These are phyloP conservation scores for Hydrophis major DNA, from an alignment of 2,797 vertebrate species.

Conservation along the genomic window DNA sequence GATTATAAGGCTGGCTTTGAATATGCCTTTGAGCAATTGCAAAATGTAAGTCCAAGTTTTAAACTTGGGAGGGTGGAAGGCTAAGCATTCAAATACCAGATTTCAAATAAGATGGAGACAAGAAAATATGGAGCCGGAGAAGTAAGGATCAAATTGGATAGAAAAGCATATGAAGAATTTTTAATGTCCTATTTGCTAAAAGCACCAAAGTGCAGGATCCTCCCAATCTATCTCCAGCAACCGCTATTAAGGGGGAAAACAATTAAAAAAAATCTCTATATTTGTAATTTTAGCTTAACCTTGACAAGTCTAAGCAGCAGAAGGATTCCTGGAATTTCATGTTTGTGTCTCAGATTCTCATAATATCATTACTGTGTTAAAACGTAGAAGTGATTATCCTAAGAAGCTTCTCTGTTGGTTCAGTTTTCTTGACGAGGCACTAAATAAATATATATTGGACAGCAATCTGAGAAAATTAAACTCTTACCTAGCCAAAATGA, in stretches of 20 bases:
- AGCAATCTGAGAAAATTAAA: neutral
- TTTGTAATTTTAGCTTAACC: neutral
- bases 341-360: neutral
- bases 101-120: neutral
- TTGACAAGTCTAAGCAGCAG: neutral
- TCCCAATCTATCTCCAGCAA: neutral
- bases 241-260: neutral
- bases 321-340: neutral
- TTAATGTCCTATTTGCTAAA: neutral
- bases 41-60: conserved; percentile 82
- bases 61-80: neutral
- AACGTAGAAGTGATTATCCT: neutral
- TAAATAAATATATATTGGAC: neutral
- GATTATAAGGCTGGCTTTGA: conserved; percentile 98
- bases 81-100: neutral
- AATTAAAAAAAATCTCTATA: neutral
- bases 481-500: neutral
- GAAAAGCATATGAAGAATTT: neutral
- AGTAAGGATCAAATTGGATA: too few relatives aligned
- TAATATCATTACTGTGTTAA: neutral
- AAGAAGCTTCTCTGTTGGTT: neutral
- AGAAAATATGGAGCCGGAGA: neutral
- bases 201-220: neutral
- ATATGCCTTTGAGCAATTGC: conserved; percentile 96
- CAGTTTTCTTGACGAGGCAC: neutral